These are phyloP conservation scores for rabbit (Oryctolagus cuniculus) DNA, from an alignment of 2,113 vertebrate species.

Conservation along the genomic window DNA sequence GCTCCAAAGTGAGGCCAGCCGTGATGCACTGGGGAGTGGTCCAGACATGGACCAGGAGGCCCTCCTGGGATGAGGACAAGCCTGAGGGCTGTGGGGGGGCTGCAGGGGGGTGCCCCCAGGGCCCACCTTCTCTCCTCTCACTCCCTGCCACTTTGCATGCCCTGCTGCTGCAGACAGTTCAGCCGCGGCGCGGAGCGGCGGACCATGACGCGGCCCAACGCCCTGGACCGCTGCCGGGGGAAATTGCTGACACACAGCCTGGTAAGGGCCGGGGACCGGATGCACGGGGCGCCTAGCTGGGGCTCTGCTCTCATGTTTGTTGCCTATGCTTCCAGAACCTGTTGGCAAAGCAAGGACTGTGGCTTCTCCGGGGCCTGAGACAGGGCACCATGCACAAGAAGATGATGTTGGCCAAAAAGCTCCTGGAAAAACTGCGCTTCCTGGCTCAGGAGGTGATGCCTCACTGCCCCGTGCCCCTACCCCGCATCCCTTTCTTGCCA, in stretches of 20 bases:
- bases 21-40: background rate
- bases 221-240: conserved; percentile 90
- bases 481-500: background rate
- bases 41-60: background rate
- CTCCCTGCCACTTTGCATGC: background rate
- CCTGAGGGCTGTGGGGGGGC: background rate
- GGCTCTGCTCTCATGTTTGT: background rate
- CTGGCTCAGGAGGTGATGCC: conserved; percentile 92
- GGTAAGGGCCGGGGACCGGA: conserved; percentile 81
- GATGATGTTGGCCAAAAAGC: conserved; percentile 87
- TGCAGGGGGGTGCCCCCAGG: background rate
- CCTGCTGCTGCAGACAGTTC: conserved; percentile 90
- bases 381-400: conserved; percentile 88
- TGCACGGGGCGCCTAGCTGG: background rate
- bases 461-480: background rate
- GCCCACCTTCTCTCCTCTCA: background rate
- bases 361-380: conserved; percentile 85
- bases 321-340: conserved; percentile 59
- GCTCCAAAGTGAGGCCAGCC: background rate
- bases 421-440: conserved; percentile 90
- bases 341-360: conserved; percentile 91
- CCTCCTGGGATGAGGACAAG: background rate
- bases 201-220: conserved; percentile 91
- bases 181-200: conserved; percentile 87
- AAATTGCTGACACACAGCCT: conserved; percentile 91